These are phyloP conservation scores for Eptesicus fuscus DNA, from an alignment of 2,113 vertebrate species.

Conservation along the genomic window DNA sequence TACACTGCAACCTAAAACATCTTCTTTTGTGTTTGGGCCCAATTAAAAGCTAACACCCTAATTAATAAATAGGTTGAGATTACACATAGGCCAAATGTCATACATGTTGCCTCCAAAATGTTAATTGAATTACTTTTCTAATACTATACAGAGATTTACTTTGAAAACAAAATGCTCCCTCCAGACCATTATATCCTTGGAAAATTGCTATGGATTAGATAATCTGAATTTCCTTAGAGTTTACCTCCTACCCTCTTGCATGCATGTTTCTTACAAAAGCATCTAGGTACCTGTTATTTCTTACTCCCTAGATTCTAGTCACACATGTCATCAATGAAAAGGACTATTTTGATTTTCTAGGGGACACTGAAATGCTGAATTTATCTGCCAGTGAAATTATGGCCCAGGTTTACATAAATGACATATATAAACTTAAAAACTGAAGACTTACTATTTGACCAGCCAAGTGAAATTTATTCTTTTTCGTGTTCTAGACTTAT, in stretches of 20 bases:
- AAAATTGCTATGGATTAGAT: background rate
- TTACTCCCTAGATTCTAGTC: background rate
- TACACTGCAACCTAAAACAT: background rate
- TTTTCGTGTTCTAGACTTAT: slow-evolving; percentile 25
- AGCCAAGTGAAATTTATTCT: slow-evolving; percentile 27
- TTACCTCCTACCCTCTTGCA: background rate
- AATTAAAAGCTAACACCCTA: background rate
- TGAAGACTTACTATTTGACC: slow-evolving; percentile 15
- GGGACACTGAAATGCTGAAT: background rate
- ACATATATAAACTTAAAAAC: background rate
- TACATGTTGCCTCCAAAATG: background rate
- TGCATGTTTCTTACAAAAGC: background rate
- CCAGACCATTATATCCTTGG: background rate
- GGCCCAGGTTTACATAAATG: background rate
- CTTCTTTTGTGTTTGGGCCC: background rate
- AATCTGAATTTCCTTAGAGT: background rate
- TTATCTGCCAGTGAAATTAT: slow-evolving; percentile 27
- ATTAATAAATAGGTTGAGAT: background rate
- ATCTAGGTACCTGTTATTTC: background rate
- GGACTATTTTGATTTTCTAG: background rate
- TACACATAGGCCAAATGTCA: background rate
- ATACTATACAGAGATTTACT: background rate
- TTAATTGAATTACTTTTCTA: slow-evolving; percentile 7
- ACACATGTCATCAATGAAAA: background rate
- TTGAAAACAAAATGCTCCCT: background rate